These are phyloP conservation scores for Poecilia latipinna DNA, from an alignment of 2,113 vertebrate species.

Conservation along the genomic window DNA sequence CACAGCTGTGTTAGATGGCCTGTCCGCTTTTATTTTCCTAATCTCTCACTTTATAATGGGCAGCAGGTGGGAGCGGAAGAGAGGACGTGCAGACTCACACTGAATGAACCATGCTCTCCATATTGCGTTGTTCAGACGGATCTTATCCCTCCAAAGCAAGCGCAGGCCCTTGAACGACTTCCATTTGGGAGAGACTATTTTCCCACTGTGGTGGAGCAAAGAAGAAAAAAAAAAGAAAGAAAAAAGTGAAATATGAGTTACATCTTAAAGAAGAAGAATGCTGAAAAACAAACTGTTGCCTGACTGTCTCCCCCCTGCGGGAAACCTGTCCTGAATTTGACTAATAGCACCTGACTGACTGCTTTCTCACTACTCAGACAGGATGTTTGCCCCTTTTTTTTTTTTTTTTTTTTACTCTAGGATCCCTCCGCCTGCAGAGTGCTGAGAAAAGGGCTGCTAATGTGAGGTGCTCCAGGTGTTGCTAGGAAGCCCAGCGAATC, in stretches of 20 bases:
- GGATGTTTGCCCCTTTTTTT: conserved; percentile 34
- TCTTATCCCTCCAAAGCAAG: conserved; percentile 95
- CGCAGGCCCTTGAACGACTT: conserved; percentile 97
- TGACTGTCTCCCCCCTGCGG: neutral
- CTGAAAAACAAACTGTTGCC: conserved; percentile 1
- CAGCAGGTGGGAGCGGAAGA: too few relatives aligned
- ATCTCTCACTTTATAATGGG: neutral
- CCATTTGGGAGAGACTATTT: conserved; percentile 97
- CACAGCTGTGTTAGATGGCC: too few relatives aligned
- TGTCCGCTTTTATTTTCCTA: neutral
- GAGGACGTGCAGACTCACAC: conserved; percentile 83
- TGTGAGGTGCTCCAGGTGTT: conserved; percentile 65
- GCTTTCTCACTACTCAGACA: conserved; percentile 7
- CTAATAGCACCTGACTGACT: conserved; percentile 38
- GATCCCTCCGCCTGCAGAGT: conserved; percentile 31
- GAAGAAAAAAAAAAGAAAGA: neutral
- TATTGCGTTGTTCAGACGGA: conserved; percentile 97
- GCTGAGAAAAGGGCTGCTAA: conserved; percentile 45
- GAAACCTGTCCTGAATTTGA: conserved; percentile 54
- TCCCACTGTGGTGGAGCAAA: conserved; percentile 80
- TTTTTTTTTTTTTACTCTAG: neutral
- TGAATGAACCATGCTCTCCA: conserved; percentile 99
- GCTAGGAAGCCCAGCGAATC: conserved; percentile 67
- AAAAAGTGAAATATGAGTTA: neutral
- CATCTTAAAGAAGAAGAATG: neutral